Percentiles rank a stretch among this genome's conserved stretches.
Evolutionary conservation across 2,797 vertebrate species (phyloP).

Genomic region (Tapera naevia): DNA sequence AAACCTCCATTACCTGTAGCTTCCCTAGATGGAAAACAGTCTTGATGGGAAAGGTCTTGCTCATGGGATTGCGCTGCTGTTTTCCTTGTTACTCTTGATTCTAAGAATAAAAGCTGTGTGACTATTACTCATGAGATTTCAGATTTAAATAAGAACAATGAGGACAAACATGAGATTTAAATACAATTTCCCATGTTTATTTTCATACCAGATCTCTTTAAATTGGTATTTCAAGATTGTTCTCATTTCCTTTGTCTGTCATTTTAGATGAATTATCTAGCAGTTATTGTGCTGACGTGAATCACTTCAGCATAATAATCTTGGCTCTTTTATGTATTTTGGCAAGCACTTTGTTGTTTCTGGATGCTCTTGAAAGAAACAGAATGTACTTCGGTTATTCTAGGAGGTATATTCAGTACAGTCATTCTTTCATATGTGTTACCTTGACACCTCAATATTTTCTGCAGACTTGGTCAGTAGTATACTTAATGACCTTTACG

Average conservation of each 20-base stretch:
- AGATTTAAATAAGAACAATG: background rate
- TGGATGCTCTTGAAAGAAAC: background rate
- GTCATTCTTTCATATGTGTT: background rate
- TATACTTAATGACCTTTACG: background rate
- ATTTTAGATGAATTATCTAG: background rate
- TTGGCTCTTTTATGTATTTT: background rate
- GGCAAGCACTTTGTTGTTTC: background rate
- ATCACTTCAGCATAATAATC: background rate
- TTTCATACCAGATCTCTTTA: background rate
- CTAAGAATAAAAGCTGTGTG: background rate
- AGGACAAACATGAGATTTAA: background rate
- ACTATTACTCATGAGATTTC: background rate
- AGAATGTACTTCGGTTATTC: background rate
- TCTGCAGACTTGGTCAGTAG: background rate
- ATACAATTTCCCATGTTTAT: background rate
- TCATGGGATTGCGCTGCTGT: background rate
- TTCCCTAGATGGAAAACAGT: background rate
- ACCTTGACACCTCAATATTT: background rate
- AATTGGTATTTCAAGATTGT: background rate
- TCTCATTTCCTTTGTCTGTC: background rate
- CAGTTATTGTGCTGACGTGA: background rate
- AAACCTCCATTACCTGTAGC: background rate
- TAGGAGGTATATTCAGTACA: background rate
- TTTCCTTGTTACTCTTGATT: background rate
- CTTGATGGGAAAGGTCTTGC: background rate